Conservation (phyloP, 1,140 invertebrate species). For the Drosophila sechellia region DNA sequence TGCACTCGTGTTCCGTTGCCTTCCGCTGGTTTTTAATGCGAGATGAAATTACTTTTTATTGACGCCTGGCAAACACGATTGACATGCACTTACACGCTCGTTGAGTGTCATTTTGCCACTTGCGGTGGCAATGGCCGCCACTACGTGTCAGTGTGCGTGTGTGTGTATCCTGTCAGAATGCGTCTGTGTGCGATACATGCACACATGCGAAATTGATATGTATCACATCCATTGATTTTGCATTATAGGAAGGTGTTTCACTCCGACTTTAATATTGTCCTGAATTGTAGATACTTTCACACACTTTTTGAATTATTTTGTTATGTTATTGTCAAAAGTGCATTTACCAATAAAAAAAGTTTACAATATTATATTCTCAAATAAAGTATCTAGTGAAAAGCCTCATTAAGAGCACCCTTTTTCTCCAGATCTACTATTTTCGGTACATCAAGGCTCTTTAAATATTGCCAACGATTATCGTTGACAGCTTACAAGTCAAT, state of each 20-base stretch:
- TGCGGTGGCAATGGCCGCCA: conserved; percentile 34
- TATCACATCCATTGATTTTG: conserved; percentile 16
- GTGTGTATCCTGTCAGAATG: background rate
- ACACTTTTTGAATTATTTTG: too few species aligned
- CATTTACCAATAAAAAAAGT: too few species aligned
- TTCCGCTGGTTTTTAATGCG: conserved; percentile 40
- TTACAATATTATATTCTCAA: too few species aligned
- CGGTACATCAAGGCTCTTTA: conserved; percentile 9
- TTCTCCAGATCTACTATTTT: background rate
- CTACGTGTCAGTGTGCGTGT: conserved; percentile 1
- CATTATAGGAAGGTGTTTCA: conserved; percentile 1
- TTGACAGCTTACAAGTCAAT: conserved; percentile 75
- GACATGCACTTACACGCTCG: conserved; percentile 66
- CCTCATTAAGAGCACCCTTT: background rate
- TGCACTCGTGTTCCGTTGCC: conserved; percentile 8
- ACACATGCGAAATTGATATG: conserved; percentile 31
- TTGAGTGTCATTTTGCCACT: conserved; percentile 49
- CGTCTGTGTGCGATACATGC: background rate
- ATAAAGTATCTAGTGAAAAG: background rate
- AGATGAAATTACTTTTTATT: conserved; percentile 68
- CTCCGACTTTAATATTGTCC: background rate
- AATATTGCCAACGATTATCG: conserved; percentile 64
- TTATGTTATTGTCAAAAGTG: too few species aligned
- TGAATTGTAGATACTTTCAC: too few species aligned
- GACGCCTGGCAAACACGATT: conserved; percentile 63